A percentile compares a stretch with the other conserved stretches of the same genome.
phyloP scores from a whole-genome alignment of 2,113 vertebrate genomes.

The Ginglymostoma cirratum region DNA sequence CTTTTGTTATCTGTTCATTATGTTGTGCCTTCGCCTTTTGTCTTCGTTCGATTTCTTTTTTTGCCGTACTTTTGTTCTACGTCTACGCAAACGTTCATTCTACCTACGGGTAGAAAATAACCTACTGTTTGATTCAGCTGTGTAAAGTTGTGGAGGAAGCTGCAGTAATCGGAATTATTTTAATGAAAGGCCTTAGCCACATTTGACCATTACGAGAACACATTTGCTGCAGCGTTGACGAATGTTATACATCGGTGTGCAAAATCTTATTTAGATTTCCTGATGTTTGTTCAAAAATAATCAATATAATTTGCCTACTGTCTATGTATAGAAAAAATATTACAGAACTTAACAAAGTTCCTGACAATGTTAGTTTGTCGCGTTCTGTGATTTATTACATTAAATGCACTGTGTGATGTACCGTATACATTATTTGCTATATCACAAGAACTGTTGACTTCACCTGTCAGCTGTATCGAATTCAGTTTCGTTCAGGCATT shows the following conservation, averaged over 20 bases:
- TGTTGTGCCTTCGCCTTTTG: background rate
- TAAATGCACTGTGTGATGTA: too few species aligned
- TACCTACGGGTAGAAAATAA: background rate
- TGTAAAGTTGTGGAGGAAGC: background rate
- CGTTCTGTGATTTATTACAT: background rate
- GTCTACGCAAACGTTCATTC: background rate
- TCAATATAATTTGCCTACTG: background rate
- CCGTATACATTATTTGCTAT: background rate
- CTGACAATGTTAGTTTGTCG: background rate
- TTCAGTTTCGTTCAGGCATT: background rate
- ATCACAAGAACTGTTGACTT: background rate
- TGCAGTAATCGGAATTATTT: background rate
- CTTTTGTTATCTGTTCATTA: background rate
- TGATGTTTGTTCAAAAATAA: background rate
- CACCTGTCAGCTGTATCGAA: background rate
- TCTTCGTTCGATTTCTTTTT: background rate
- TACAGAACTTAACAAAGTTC: background rate
- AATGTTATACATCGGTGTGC: background rate
- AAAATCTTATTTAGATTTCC: background rate
- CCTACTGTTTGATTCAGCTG: background rate
- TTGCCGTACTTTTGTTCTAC: background rate
- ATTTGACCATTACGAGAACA: background rate
- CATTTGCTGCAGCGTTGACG: background rate
- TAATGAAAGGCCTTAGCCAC: background rate
- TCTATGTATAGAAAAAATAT: background rate